phyloP scores from a whole-genome alignment of 2,113 vertebrate genomes.

The Stegostoma tigrinum region DNA sequence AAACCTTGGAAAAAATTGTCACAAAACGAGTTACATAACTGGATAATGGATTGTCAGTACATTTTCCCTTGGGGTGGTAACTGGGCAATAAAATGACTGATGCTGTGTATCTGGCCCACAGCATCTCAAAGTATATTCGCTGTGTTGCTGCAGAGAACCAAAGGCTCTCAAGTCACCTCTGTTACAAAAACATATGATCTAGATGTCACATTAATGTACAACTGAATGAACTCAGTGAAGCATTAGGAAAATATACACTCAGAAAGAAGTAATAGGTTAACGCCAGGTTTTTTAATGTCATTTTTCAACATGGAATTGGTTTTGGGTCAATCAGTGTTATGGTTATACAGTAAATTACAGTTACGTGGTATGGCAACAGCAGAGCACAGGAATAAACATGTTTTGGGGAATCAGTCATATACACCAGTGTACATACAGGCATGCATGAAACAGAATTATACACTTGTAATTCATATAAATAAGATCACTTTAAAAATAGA shows the following conservation, averaged over 20 bases:
- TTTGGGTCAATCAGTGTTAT: not conserved
- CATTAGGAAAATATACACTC: not conserved
- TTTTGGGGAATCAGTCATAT: not conserved
- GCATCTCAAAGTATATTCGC: not conserved
- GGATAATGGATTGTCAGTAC: not conserved
- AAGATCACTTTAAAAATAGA: not conserved
- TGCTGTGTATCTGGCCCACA: not conserved
- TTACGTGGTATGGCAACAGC: not conserved
- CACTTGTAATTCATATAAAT: not conserved
- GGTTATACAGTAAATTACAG: not conserved
- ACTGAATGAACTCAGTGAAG: not conserved
- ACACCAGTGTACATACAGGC: constrained; percentile 5
- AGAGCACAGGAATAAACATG: not conserved
- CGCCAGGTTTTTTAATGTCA: not conserved
- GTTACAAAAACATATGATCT: not conserved
- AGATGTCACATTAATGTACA: not conserved
- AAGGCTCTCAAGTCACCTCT: not conserved
- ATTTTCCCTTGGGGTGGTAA: not conserved
- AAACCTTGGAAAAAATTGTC: not conserved
- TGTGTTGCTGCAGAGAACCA: not conserved
- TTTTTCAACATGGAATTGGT: not conserved
- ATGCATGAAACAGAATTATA: constrained; percentile 18
- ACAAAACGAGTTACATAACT: not conserved
- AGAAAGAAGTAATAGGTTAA: not conserved
- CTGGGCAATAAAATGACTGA: not conserved